Conservation (phyloP, 2,113 vertebrate genomes). For the Pteruthius melanotis region DNA sequence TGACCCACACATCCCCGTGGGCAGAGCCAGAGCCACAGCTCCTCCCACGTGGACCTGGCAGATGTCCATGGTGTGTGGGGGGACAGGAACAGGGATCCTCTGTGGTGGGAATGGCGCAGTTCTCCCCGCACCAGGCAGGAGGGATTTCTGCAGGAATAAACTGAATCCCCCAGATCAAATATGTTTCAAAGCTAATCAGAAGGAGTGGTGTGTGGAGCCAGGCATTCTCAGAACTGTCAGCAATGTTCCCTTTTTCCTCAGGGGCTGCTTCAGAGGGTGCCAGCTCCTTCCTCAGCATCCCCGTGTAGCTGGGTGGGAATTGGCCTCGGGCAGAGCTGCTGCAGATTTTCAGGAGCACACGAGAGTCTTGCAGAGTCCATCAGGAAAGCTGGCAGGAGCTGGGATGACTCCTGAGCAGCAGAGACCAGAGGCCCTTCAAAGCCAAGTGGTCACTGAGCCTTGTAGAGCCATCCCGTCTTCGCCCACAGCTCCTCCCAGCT, state of each 20-base stretch:
- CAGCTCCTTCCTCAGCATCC: not conserved
- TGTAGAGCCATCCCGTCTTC: not conserved
- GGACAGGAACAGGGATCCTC: not conserved
- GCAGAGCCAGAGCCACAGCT: not conserved
- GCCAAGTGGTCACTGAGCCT: not conserved
- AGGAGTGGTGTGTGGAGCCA: not conserved
- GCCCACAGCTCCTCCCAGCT: not conserved
- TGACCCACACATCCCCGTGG: accelerated
- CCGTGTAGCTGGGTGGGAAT: not conserved
- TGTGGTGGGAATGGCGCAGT: not conserved
- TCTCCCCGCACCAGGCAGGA: not conserved
- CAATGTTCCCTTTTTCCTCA: not conserved
- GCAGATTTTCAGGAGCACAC: not conserved
- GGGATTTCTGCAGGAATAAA: not conserved
- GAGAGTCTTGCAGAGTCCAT: not conserved
- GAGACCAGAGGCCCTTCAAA: accelerated
- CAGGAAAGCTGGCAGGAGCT: not conserved
- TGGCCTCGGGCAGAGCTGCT: not conserved
- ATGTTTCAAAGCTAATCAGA: not conserved
- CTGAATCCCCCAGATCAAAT: not conserved
- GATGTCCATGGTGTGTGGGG: not conserved
- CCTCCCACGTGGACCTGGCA: not conserved
- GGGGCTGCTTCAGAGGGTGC: conserved; percentile 1
- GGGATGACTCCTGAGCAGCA: not conserved
- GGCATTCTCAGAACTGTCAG: conserved; percentile 22